These are phyloP conservation scores for Rhyacophila evoluta DNA, from an alignment of 2,888 invertebrate genomes.

Conservation along the genomic window DNA sequence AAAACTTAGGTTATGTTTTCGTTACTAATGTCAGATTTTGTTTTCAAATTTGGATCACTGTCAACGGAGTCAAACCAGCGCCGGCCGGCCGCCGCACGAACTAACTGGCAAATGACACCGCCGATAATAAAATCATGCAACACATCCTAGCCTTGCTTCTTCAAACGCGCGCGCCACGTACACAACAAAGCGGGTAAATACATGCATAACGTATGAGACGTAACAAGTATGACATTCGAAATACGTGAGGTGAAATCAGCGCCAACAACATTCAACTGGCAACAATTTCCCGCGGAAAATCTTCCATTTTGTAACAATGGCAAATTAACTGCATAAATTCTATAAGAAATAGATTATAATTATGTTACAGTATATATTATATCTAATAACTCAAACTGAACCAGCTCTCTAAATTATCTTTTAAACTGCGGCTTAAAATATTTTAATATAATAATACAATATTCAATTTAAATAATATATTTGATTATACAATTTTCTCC, in stretches of 20 bases:
- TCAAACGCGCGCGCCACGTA: conserved; percentile 34
- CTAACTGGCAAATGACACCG: conserved; percentile 42
- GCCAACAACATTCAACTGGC: background rate
- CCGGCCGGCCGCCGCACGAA: conserved; percentile 42
- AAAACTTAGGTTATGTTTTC: conserved; percentile 22
- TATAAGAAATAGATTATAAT: too few species aligned
- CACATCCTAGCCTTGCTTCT: conserved; percentile 22
- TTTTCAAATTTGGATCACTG: conserved; percentile 29
- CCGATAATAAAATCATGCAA: conserved; percentile 5
- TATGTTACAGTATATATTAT: too few species aligned
- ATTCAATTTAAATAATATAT: too few species aligned
- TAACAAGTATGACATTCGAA: conserved; percentile 8
- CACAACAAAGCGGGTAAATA: background rate
- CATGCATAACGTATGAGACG: background rate
- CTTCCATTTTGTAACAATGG: too few species aligned
- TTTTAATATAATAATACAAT: too few species aligned
- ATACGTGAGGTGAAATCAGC: conserved; percentile 18
- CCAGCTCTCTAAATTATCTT: too few species aligned
- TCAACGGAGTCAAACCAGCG: conserved; percentile 37
- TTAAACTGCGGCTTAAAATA: too few species aligned
- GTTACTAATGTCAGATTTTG: conserved; percentile 28
- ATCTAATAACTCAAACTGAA: too few species aligned
- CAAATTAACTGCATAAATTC: too few species aligned
- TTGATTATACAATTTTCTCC: too few species aligned
- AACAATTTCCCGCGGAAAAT: background rate